Base-by-base conservation (phyloP, 2,888 invertebrate genomes). In the Abscondita cerata region DNA sequence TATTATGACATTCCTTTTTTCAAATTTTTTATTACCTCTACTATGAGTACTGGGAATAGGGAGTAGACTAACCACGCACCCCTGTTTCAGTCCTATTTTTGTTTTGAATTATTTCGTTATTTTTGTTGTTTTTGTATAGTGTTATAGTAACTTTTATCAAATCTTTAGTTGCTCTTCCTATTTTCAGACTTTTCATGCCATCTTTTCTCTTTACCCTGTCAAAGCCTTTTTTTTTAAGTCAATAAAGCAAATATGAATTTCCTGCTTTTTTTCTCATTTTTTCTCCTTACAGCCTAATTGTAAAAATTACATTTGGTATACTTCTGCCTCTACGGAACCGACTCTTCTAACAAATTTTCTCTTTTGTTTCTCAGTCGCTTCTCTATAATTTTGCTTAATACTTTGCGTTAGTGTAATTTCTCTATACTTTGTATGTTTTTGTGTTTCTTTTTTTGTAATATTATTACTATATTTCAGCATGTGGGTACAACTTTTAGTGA, bases 341-440 rank as follows among this genome's bases (percentile, higher is more conserved):
- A 31, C 31, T 52, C 52, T n/a, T n/a, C n/a, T n/a, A n/a, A n/a
- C n/a, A n/a, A n/a, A n/a, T n/a, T n/a, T n/a, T n/a, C n/a, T n/a
- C n/a, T n/a, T n/a, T n/a, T n/a, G n/a, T n/a, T n/a, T 40, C 25
- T 40, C 13, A 41, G 41, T 25, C 25, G 20, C 34, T 46, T 55
- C 12, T 55, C 36, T 47, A 46, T 55, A 33, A 55, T 55, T 33
- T 18, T 47, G 8, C 31, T 55, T 16, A 34, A 11, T 52, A 41
- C 15, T 41, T 52, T 52, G 16, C 41, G 6, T n/a, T n/a, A n/a
- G n/a, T n/a, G 52, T 31, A 3, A 55, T 55, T 2, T 46, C 47
- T 18, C 54, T 46, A 47, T 55, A 55, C 13, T 55, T 55, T 47
- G 46, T 5, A 18, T 25, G 11, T 19, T 55, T 55, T 47, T 46